Evolutionary conservation across 2,888 invertebrate genomes (phyloP).

Genomic region (Drosophila parthenogenetica): DNA sequence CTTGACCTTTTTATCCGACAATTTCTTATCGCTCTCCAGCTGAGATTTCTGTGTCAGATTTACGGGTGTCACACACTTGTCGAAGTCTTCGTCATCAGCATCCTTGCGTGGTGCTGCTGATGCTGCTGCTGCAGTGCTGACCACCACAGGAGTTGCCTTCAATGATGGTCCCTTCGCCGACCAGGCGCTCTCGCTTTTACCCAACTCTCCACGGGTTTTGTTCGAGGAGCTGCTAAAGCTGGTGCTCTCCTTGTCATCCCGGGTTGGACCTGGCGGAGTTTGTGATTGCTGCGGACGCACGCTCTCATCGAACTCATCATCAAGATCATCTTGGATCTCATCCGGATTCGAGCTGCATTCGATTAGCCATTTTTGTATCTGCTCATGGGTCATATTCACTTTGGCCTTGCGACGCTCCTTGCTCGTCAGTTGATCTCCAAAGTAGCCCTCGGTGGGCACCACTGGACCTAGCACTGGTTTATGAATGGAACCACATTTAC

Average conservation of each 20-base stretch:
- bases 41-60: constrained; percentile 73
- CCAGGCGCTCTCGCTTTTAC: constrained; percentile 84
- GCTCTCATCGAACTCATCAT: constrained; percentile 84
- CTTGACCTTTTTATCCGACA: constrained; percentile 47
- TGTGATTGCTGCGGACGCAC: constrained; percentile 82
- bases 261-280: constrained; percentile 82
- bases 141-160: constrained; percentile 84
- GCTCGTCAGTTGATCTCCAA: constrained; percentile 84
- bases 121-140: constrained; percentile 60
- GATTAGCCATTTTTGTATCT: constrained; percentile 89
- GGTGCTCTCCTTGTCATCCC: constrained; percentile 84
- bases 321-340: constrained; percentile 85
- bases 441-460: constrained; percentile 84
- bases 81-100: constrained; percentile 59
- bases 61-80: constrained; percentile 66
- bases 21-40: constrained; percentile 45
- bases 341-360: constrained; percentile 86
- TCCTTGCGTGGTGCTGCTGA: constrained; percentile 32
- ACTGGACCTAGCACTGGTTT: constrained; percentile 85
- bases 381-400: constrained; percentile 89
- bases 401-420: constrained; percentile 86
- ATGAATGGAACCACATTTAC: constrained; percentile 85
- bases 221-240: constrained; percentile 84
- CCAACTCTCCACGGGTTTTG: constrained; percentile 82
- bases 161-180: constrained; percentile 84